Conservation (phyloP, 2,888 invertebrate species). For the Thereva nobilitata region DNA sequence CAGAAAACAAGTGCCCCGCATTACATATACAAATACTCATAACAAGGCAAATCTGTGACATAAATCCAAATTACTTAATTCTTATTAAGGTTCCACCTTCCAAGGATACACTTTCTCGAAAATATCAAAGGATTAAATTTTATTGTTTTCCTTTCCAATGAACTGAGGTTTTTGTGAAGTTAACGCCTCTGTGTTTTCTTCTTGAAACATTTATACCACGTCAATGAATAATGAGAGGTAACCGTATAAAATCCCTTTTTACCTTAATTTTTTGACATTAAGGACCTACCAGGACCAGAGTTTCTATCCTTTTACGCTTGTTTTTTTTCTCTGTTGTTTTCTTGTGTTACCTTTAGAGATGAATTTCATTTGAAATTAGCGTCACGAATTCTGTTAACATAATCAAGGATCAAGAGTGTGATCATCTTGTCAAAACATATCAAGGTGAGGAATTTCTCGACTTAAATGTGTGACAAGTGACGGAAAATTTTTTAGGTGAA, state of each 20-base stretch:
- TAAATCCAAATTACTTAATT: too few relatives aligned
- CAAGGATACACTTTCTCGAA: slow-evolving; percentile 1
- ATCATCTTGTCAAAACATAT: not conserved
- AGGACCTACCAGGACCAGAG: slow-evolving; percentile 8
- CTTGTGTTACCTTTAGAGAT: too few relatives aligned
- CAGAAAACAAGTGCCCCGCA: too few relatives aligned
- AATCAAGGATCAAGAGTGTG: not conserved
- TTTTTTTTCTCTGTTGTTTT: too few relatives aligned
- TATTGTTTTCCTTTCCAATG: slow-evolving; percentile 1
- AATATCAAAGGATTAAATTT: slow-evolving; percentile 16
- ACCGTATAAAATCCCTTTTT: not conserved
- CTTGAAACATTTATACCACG: not conserved
- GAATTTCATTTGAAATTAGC: slow-evolving; percentile 12
- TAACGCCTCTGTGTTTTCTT: not conserved
- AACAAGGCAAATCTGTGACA: too few relatives aligned
- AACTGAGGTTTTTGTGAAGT: not conserved
- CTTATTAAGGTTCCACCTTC: not conserved
- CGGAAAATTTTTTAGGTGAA: not conserved
- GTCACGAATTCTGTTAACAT: slow-evolving; percentile 5
- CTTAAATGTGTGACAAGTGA: not conserved
- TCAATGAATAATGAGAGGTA: slow-evolving; percentile 7
- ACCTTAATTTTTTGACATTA: not conserved
- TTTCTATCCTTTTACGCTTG: not conserved
- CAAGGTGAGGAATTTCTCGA: not conserved
- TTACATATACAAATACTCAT: too few relatives aligned